Evolutionary conservation across 2,113 vertebrate genomes (phyloP).

Genomic region (Xenotilapia caudafasciata): DNA sequence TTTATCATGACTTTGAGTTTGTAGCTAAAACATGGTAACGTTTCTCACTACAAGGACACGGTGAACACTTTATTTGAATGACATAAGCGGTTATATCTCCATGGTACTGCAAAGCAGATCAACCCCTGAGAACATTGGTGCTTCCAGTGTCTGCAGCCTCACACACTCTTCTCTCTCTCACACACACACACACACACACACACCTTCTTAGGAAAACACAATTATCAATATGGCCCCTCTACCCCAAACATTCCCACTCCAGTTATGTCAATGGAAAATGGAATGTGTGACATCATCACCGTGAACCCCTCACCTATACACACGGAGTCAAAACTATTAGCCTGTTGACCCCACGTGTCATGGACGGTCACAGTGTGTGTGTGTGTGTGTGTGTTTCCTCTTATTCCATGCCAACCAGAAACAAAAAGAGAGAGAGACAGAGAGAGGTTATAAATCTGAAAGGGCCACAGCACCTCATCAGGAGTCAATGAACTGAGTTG

Average conservation of each 20-base stretch:
- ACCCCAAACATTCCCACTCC: constrained; percentile 51
- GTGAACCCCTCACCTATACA: neutral
- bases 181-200: neutral
- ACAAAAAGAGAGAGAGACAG: neutral
- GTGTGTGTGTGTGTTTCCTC: neutral
- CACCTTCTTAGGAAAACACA: constrained; percentile 48
- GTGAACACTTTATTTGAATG: neutral
- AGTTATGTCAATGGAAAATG: constrained; percentile 62
- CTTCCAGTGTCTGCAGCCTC: neutral
- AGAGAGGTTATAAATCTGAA: neutral
- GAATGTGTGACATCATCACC: constrained; percentile 60
- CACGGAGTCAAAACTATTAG: constrained; percentile 31
- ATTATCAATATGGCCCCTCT: constrained; percentile 49
- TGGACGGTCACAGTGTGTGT: neutral
- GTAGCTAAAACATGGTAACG: neutral
- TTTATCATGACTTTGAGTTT: neutral
- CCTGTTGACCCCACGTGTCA: constrained; percentile 22
- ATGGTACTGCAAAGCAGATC: neutral
- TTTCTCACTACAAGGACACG: neutral
- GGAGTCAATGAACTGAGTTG: constrained; percentile 19
- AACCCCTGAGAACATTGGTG: accelerated
- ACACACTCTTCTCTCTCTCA: neutral
- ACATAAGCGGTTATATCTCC: neutral
- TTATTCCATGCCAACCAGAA: constrained; percentile 47
- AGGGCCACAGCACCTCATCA: constrained; percentile 25